Evolutionary conservation across 1,140 invertebrate genomes (phyloP).

Genomic region (Drosophila serrata): DNA sequence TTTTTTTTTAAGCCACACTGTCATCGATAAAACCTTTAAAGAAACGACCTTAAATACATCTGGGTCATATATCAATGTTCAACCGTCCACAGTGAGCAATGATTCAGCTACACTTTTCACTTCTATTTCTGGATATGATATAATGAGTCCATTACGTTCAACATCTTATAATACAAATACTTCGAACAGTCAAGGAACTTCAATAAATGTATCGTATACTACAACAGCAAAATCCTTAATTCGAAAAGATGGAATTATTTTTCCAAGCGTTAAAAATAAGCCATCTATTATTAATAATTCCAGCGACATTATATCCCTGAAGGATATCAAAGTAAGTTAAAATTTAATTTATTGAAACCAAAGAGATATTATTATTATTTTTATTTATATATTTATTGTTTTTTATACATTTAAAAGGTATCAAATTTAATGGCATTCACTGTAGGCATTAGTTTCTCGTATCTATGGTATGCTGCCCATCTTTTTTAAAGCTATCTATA

Average conservation of each 20-base stretch:
- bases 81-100: slow-evolving; percentile 38
- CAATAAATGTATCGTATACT: slow-evolving; percentile 22
- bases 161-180: slow-evolving; percentile 11
- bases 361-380: neutral
- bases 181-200: slow-evolving; percentile 18
- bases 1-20: slow-evolving; percentile 63
- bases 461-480: too few species aligned
- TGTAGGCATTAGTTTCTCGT: too few species aligned
- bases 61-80: slow-evolving; percentile 35
- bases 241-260: slow-evolving; percentile 93
- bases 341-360: neutral
- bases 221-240: slow-evolving; percentile 64
- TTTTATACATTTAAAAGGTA: too few species aligned
- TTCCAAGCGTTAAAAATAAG: slow-evolving; percentile 96
- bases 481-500: too few species aligned
- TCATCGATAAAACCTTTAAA: slow-evolving; percentile 74
- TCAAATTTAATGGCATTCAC: too few species aligned
- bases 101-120: slow-evolving; percentile 46
- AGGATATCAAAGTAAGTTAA: slow-evolving; percentile 92
- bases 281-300: slow-evolving; percentile 93
- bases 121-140: slow-evolving; percentile 62
- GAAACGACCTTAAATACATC: slow-evolving; percentile 60
- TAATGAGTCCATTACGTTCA: slow-evolving; percentile 15
- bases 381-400: neutral
- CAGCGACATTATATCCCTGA: slow-evolving; percentile 90